Evolutionary conservation across 2,113 vertebrate species (phyloP).

Genomic region (Zosterops borbonicus): DNA sequence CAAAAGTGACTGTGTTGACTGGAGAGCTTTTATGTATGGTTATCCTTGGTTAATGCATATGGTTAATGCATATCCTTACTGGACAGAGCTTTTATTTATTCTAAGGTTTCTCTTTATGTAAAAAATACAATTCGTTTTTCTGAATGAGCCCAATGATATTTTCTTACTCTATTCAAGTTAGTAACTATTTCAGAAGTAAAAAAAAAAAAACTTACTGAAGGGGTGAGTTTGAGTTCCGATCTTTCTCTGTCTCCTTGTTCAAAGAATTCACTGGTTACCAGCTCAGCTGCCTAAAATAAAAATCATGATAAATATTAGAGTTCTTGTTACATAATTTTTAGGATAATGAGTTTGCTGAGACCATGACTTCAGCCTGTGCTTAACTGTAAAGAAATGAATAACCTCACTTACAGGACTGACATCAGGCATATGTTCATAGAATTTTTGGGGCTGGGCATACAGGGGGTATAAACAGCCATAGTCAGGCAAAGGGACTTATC

Average conservation of each 20-base stretch:
- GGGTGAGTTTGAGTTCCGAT: conserved; percentile 94
- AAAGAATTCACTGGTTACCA: conserved; percentile 98
- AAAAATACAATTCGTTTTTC: neutral
- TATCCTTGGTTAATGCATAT: neutral
- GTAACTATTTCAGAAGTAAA: neutral
- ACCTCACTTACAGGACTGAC: neutral
- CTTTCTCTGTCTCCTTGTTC: conserved; percentile 98
- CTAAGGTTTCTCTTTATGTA: neutral
- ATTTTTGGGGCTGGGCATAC: neutral
- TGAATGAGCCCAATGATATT: neutral
- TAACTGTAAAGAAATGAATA: neutral
- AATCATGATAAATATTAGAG: neutral
- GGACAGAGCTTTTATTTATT: neutral
- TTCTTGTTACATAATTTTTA: neutral
- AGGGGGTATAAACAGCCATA: neutral
- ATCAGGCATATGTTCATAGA: neutral
- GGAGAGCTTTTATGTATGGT: neutral
- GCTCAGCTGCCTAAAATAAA: conserved; percentile 89
- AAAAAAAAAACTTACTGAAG: conserved; percentile 85
- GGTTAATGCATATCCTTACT: neutral
- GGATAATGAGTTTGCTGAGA: neutral
- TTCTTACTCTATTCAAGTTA: neutral
- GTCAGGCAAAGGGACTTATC: neutral
- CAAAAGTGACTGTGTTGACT: neutral
- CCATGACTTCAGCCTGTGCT: neutral